phyloP scores from a whole-genome alignment of 2,797 vertebrate species.

The Pangasius mekongensis region DNA sequence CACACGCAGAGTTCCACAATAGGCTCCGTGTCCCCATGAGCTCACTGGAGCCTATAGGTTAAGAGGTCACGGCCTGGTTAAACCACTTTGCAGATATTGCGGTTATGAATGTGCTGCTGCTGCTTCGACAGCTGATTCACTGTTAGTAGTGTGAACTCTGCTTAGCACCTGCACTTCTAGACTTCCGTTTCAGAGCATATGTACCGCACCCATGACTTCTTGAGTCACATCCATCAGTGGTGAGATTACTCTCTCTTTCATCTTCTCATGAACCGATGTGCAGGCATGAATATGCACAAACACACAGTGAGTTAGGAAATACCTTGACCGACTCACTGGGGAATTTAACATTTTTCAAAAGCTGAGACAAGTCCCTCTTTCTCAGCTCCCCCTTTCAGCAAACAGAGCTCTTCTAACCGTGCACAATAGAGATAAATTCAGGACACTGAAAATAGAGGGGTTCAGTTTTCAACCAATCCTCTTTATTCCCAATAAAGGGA shows the following conservation, averaged over 20 bases:
- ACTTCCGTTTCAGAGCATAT: not conserved
- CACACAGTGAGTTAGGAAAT: conserved; percentile 38
- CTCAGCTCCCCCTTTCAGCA: conserved; percentile 37
- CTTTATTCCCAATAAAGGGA: conserved; percentile 37
- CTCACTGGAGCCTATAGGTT: conserved; percentile 15
- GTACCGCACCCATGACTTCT: not conserved
- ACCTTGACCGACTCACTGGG: conserved; percentile 42
- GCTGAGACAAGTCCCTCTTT: conserved; percentile 15
- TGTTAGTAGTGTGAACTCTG: not conserved
- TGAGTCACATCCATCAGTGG: not conserved
- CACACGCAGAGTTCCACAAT: conserved; percentile 47
- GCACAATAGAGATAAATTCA: conserved; percentile 50
- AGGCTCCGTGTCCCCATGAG: conserved; percentile 13
- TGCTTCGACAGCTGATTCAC: not conserved
- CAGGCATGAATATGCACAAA: not conserved
- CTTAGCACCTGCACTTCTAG: not conserved
- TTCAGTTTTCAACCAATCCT: conserved; percentile 37
- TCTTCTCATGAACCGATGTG: not conserved
- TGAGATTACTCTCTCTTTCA: not conserved
- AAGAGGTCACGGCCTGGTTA: conserved; percentile 34
- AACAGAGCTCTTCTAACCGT: conserved; percentile 26
- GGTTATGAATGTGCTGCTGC: not conserved
- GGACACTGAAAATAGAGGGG: conserved; percentile 34
- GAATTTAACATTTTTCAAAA: conserved; percentile 55
- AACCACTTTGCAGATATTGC: conserved; percentile 26